phyloP scores from a whole-genome alignment of 2,113 vertebrate species.

The Dipodomys stephensi region DNA sequence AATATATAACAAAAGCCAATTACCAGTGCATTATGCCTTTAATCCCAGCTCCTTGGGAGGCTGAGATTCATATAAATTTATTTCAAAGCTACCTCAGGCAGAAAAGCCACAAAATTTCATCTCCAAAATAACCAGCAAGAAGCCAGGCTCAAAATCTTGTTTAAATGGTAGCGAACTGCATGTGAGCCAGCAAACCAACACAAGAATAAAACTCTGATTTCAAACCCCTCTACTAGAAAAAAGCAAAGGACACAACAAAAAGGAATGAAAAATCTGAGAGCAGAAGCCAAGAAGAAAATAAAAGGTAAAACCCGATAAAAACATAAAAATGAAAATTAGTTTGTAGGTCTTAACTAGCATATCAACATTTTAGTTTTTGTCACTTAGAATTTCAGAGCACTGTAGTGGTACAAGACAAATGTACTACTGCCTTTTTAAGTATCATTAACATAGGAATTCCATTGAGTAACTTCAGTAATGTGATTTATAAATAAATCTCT shows the following conservation, averaged over 20 bases:
- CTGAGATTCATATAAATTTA: no score
- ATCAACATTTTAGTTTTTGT: not conserved
- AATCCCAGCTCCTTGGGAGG: no score
- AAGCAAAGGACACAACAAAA: not conserved
- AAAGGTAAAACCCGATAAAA: conserved; percentile 45
- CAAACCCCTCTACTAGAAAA: no score
- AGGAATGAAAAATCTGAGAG: not conserved
- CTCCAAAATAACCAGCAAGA: no score
- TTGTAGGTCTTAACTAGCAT: conserved; percentile 22
- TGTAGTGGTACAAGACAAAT: not conserved
- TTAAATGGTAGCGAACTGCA: no score
- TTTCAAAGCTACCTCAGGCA: no score
- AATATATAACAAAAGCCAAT: not conserved
- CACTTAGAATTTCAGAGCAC: not conserved
- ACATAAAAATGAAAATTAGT: conserved; percentile 24
- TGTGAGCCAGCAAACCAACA: no score
- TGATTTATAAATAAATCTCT: conserved; percentile 27
- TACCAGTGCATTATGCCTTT: no score
- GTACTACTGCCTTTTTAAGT: not conserved
- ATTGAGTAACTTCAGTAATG: not conserved
- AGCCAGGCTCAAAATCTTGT: no score
- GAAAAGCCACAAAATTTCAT: no score
- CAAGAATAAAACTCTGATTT: no score
- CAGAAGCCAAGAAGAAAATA: not conserved
- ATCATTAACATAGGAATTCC: not conserved